Evolutionary conservation across 2,113 vertebrate genomes (phyloP).

Genomic region (Verasper variegatus): DNA sequence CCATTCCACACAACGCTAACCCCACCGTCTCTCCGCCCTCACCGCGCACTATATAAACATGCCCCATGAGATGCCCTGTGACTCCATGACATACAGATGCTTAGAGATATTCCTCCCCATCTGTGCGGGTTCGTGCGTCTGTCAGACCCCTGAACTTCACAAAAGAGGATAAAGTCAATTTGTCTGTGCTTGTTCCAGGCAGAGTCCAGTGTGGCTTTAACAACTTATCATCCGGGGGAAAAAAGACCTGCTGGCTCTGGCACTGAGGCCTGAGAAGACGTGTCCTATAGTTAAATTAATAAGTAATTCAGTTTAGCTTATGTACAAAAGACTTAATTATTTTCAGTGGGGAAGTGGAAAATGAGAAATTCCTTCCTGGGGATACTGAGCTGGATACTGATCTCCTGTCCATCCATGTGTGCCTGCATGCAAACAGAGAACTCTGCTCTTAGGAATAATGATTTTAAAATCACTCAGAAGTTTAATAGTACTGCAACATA

Average conservation of each 20-base stretch:
- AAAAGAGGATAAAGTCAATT: conserved; percentile 71
- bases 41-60: conserved; percentile 51
- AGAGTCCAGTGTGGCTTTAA: conserved; percentile 6
- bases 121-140: conserved; percentile 60
- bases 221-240: not conserved
- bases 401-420: too few species aligned
- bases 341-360: too few species aligned
- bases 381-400: too few species aligned
- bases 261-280: not conserved
- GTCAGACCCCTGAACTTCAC: conserved; percentile 74
- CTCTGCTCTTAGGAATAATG: too few species aligned
- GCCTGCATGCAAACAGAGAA: too few species aligned
- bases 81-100: conserved; percentile 68
- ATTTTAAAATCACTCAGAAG: too few species aligned
- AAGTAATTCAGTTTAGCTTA: not conserved
- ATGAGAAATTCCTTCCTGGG: too few species aligned
- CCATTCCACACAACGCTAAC: conserved; percentile 61
- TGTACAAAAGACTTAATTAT: too few species aligned
- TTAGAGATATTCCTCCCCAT: conserved; percentile 67
- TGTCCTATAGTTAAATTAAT: not conserved
- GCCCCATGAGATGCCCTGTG: conserved; percentile 73
- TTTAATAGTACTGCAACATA: too few species aligned
- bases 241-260: conserved; percentile 32
- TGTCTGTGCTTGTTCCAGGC: conserved; percentile 57
- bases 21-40: conserved; percentile 49